phyloP scores from a whole-genome alignment of 1,140 invertebrate species.

The Pygmarrhopalites habei region DNA sequence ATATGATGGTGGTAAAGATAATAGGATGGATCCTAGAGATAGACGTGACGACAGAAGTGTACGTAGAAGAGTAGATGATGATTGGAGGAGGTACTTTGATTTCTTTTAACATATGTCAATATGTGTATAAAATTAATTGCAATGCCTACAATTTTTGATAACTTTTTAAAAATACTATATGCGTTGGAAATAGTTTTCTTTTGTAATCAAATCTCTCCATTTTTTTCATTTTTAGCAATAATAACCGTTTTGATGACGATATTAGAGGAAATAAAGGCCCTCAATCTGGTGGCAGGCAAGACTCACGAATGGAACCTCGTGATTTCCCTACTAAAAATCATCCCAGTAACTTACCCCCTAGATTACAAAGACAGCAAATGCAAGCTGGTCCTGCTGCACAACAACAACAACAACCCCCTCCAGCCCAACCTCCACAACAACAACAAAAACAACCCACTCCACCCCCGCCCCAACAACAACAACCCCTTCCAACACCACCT shows the following conservation, averaged over 20 bases:
- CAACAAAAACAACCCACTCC: conserved; percentile 2
- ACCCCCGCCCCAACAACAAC: conserved; percentile 1
- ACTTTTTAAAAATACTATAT: too few relatives aligned
- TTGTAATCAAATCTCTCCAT: too few relatives aligned
- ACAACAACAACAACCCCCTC: conserved; percentile 22
- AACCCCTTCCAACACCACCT: neutral
- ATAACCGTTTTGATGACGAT: conserved; percentile 18
- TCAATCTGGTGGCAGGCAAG: neutral
- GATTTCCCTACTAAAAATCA: conserved; percentile 4
- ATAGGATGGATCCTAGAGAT: conserved; percentile 9
- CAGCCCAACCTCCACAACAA: conserved; percentile 25
- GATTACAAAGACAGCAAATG: neutral
- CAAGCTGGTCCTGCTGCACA: neutral
- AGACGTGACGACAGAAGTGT: neutral
- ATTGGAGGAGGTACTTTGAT: conserved; percentile 36
- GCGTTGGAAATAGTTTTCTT: too few relatives aligned
- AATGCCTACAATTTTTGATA: too few relatives aligned
- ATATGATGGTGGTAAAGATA: neutral
- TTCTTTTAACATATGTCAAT: too few relatives aligned
- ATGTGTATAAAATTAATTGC: too few relatives aligned
- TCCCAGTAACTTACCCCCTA: conserved; percentile 8
- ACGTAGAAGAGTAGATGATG: neutral
- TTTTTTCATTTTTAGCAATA: conserved; percentile 1
- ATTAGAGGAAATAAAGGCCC: conserved; percentile 1
- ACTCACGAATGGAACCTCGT: neutral